Evolutionary conservation across 2,797 vertebrate genomes (phyloP).

Genomic region (Rhinatrema bivittatum): DNA sequence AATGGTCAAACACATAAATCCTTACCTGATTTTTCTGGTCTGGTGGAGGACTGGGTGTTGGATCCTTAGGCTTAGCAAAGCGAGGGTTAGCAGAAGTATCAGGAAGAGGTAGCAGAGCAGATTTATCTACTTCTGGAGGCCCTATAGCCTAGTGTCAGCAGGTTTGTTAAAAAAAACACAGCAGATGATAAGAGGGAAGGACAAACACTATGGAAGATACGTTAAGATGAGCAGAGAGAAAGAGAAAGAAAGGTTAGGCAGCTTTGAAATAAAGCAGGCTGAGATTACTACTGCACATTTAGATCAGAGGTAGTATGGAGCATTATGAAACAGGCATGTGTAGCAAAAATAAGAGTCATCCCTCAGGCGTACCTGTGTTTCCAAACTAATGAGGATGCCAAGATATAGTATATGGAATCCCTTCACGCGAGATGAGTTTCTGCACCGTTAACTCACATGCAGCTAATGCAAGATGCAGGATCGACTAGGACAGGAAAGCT

Average conservation of each 20-base stretch:
- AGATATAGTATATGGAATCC: too few species aligned
- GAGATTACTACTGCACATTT: too few species aligned
- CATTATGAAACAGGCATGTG: too few species aligned
- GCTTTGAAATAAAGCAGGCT: not conserved
- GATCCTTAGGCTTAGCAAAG: constrained; percentile 59
- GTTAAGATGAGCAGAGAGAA: constrained; percentile 3
- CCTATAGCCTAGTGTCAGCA: constrained; percentile 37
- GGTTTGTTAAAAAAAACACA: constrained; percentile 25
- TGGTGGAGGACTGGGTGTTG: constrained; percentile 49
- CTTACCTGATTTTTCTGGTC: constrained; percentile 80
- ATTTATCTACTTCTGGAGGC: constrained; percentile 47
- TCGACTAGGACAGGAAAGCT: too few species aligned
- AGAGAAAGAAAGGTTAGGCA: constrained; percentile 20
- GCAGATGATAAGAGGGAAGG: constrained; percentile 29
- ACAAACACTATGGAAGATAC: constrained; percentile 26
- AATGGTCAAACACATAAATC: too few species aligned
- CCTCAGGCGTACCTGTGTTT: too few species aligned
- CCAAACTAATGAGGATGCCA: too few species aligned
- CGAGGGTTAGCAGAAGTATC: constrained; percentile 55
- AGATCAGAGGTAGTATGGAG: too few species aligned
- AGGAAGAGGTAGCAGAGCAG: constrained; percentile 43
- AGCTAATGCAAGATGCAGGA: too few species aligned
- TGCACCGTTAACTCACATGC: too few species aligned
- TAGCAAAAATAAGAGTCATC: too few species aligned
- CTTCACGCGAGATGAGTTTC: too few species aligned